These are phyloP conservation scores for Sula dactylatra DNA, from an alignment of 2,113 vertebrate genomes.

Conservation along the genomic window DNA sequence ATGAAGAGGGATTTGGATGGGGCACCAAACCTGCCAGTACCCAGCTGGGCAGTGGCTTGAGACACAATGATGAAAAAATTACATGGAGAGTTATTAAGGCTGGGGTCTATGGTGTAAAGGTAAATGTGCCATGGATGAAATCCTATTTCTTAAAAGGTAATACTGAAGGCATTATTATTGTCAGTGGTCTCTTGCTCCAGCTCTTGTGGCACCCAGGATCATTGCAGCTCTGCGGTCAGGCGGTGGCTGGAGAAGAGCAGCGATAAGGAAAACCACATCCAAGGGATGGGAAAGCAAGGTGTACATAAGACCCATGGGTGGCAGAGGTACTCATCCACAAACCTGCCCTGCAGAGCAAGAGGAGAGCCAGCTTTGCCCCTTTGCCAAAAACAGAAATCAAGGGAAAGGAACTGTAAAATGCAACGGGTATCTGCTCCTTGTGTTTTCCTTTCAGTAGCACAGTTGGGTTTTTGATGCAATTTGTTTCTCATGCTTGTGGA, in stretches of 20 bases:
- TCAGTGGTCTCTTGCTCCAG: background rate
- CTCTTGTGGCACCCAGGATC: background rate
- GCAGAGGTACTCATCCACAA: background rate
- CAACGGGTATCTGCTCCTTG: background rate
- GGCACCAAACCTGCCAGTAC: background rate
- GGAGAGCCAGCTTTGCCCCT: background rate
- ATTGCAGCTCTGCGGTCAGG: background rate
- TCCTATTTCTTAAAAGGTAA: background rate
- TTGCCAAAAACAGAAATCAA: background rate
- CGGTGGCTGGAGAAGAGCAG: background rate
- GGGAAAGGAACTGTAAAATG: background rate
- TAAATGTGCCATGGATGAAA: background rate
- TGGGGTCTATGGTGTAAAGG: background rate
- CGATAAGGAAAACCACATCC: background rate
- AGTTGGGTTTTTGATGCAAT: background rate
- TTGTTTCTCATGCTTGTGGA: background rate
- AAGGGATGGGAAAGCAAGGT: background rate
- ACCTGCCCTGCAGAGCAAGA: background rate
- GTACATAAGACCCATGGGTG: background rate
- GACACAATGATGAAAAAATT: rapidly evolving
- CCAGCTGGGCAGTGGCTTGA: background rate
- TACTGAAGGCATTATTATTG: background rate
- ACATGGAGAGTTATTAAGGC: background rate
- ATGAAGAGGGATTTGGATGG: background rate
- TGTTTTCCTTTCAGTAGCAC: background rate